A percentile compares a stretch with the other conserved stretches of the same genome.
These are phyloP conservation scores for Nemoura dubitans DNA, from an alignment of 2,888 invertebrate genomes.

Conservation along the genomic window DNA sequence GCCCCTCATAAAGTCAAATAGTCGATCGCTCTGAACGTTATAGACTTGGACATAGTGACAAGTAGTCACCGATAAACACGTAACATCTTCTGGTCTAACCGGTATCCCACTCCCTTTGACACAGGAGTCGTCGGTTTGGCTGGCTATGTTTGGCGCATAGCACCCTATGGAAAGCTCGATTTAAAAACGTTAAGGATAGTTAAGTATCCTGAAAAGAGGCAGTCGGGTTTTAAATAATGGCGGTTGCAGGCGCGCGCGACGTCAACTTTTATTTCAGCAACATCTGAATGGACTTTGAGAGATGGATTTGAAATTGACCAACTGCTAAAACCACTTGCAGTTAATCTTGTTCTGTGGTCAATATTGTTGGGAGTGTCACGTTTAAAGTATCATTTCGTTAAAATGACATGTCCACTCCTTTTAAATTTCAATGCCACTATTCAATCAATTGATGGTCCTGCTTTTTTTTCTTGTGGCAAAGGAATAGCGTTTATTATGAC, in stretches of 20 bases:
- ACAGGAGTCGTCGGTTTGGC: not conserved
- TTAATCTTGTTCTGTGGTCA: slow-evolving; percentile 30
- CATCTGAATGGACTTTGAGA: not conserved
- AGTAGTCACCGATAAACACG: slow-evolving; percentile 33
- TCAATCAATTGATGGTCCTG: not conserved
- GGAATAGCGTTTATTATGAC: not conserved
- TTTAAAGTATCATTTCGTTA: slow-evolving; percentile 14
- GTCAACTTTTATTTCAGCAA: not conserved
- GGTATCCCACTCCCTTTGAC: slow-evolving; percentile 16
- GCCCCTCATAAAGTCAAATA: slow-evolving; percentile 34
- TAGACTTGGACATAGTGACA: slow-evolving; percentile 35
- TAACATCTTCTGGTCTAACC: slow-evolving; percentile 40
- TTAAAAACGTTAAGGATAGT: slow-evolving; percentile 35
- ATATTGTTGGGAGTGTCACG: slow-evolving; percentile 30
- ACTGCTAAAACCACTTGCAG: slow-evolving; percentile 9
- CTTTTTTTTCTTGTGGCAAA: not conserved
- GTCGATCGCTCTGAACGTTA: slow-evolving; percentile 15
- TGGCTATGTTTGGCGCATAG: not conserved
- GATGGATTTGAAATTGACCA: slow-evolving; percentile 30
- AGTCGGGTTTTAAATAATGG: slow-evolving; percentile 28
- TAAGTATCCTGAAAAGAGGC: slow-evolving; percentile 35
- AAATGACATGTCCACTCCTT: slow-evolving; percentile 34
- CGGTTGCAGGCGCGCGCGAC: slow-evolving; percentile 17
- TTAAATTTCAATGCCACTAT: not conserved
- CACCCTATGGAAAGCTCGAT: slow-evolving; percentile 15